Conservation (phyloP, 2,888 invertebrate genomes). For the Cacoxenus indagator region DNA sequence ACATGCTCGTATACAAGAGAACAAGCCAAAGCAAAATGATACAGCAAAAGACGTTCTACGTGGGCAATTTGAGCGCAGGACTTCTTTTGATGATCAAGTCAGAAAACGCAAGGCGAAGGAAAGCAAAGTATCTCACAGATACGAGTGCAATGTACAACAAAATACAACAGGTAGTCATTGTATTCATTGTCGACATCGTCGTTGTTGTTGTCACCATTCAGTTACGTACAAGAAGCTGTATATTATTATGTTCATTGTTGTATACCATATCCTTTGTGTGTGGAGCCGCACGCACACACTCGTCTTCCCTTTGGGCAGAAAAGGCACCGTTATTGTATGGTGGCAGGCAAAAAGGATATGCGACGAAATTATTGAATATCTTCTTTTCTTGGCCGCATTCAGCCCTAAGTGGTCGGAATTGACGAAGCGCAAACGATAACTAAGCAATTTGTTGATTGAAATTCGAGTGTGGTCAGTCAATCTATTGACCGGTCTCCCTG, state of each 20-base stretch:
- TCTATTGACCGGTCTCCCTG: no score
- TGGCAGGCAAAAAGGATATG: neutral
- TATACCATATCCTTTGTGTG: neutral
- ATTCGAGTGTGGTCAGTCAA: no score
- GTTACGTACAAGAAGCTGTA: neutral
- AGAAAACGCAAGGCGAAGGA: neutral
- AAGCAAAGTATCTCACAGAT: neutral
- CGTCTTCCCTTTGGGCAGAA: neutral
- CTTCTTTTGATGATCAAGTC: neutral
- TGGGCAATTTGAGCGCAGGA: neutral
- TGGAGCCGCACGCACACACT: no score
- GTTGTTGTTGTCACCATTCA: neutral
- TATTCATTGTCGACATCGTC: neutral
- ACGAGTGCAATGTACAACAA: neutral
- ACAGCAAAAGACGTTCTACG: neutral
- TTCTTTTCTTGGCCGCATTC: neutral
- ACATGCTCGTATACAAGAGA: neutral
- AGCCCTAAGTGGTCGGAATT: neutral
- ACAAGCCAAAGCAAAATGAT: neutral
- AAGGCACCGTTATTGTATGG: neutral
- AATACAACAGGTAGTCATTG: conserved; percentile 3
- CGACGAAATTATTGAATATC: neutral
- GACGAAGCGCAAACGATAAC: neutral
- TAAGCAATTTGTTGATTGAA: conserved; percentile 9
- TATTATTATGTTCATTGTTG: neutral